Evolutionary conservation across 1,140 invertebrate genomes (phyloP).

Genomic region (Cotesia typhae): DNA sequence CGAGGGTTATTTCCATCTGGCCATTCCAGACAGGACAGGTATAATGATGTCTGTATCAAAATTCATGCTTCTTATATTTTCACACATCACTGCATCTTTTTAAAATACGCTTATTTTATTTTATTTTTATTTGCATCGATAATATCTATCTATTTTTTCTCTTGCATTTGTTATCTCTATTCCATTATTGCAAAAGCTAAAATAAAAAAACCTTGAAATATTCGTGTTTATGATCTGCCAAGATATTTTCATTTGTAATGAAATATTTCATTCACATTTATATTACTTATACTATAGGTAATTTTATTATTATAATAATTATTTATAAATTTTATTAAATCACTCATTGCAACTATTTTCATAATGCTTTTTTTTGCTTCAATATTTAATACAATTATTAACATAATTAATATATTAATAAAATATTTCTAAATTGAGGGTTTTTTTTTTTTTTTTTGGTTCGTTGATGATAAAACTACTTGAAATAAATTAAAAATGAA

Average conservation of each 20-base stretch:
- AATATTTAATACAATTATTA: too few relatives aligned
- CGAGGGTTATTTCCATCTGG: constrained; percentile 63
- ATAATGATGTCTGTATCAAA: constrained; percentile 67
- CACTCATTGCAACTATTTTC: too few relatives aligned
- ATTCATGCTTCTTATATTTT: constrained; percentile 65
- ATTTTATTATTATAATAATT: too few relatives aligned
- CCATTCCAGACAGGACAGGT: constrained; percentile 66
- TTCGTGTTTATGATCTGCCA: background rate
- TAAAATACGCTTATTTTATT: constrained; percentile 45
- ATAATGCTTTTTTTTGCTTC: too few relatives aligned
- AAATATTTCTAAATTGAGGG: too few relatives aligned
- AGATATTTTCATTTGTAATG: background rate
- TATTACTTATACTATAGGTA: too few relatives aligned
- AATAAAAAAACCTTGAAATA: background rate
- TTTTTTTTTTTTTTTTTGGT: too few relatives aligned
- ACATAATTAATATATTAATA: too few relatives aligned
- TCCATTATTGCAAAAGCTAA: too few relatives aligned
- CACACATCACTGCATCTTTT: constrained; percentile 49
- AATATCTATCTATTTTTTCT: background rate
- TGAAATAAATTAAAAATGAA: too few relatives aligned
- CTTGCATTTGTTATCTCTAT: constrained; percentile 28
- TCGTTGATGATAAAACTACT: too few relatives aligned
- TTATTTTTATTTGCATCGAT: constrained; percentile 7
- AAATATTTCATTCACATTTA: constrained; percentile 1
- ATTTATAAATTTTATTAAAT: too few relatives aligned